phyloP scores from a whole-genome alignment of 2,888 invertebrate species.

The Mimumesa dahlbomi region DNA sequence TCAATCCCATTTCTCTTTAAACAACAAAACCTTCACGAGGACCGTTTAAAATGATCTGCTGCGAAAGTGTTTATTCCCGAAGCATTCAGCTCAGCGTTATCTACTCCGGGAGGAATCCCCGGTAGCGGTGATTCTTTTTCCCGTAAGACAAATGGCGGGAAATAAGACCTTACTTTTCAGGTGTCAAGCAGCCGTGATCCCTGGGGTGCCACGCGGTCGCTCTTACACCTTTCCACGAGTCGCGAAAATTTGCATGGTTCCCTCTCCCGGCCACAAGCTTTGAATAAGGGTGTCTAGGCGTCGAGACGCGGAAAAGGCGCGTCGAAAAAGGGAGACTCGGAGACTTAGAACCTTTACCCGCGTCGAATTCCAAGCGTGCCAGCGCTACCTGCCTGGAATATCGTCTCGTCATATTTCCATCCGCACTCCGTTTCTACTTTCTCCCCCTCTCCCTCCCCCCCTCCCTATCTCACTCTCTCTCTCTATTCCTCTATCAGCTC shows the following conservation, averaged over 20 bases:
- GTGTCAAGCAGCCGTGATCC: constrained; percentile 9
- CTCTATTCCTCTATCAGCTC: not conserved
- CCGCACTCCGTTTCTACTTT: constrained; percentile 21
- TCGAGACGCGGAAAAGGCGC: constrained; percentile 21
- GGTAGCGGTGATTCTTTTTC: too few relatives aligned
- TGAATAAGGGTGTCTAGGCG: constrained; percentile 9
- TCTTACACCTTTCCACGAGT: constrained; percentile 23
- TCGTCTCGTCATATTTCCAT: constrained; percentile 66
- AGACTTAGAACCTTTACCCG: constrained; percentile 60
- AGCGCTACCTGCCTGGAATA: constrained; percentile 69
- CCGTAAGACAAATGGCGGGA: constrained; percentile 28
- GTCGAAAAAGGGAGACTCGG: constrained; percentile 24
- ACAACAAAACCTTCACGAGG: too few relatives aligned
- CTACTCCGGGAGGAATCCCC: too few relatives aligned
- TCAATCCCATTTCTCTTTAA: too few relatives aligned
- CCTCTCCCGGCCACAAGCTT: not conserved
- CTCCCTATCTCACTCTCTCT: constrained; percentile 7
- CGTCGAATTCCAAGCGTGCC: constrained; percentile 65
- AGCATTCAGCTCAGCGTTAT: too few relatives aligned
- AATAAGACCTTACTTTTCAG: constrained; percentile 35
- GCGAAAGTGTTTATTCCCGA: too few relatives aligned
- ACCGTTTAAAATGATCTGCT: too few relatives aligned
- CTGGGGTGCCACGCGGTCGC: constrained; percentile 30
- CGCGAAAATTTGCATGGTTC: constrained; percentile 38
- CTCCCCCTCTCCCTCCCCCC: not conserved